A percentile compares a stretch with the other conserved stretches of the same genome.
phyloP scores from a whole-genome alignment of 2,797 vertebrate species.

The Notolabrus celidotus region DNA sequence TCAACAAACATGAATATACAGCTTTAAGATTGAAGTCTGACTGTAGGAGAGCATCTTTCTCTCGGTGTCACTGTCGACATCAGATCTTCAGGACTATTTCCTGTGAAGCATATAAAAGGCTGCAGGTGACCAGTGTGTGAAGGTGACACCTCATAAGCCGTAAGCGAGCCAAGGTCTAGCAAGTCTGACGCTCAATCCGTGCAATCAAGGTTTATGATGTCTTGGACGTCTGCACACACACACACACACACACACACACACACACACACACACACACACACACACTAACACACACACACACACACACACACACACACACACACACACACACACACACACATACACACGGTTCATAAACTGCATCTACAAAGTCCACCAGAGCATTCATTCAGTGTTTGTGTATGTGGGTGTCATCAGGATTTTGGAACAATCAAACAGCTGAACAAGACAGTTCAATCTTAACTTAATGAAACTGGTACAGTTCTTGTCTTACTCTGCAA shows the following conservation, averaged over 20 bases:
- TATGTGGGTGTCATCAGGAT: background rate
- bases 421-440: no score
- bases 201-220: slow-evolving; percentile 53
- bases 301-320: no score
- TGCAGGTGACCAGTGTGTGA: slow-evolving; percentile 21
- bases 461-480: background rate
- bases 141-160: slow-evolving; percentile 46
- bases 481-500: no score
- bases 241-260: no score
- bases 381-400: slow-evolving; percentile 27
- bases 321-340: no score
- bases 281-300: no score
- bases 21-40: no score
- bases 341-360: slow-evolving; percentile 23
- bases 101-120: slow-evolving; percentile 19
- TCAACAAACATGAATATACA: no score
- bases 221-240: slow-evolving; percentile 7
- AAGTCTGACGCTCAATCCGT: slow-evolving; percentile 24
- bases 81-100: no score
- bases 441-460: background rate
- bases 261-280: no score
- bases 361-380: slow-evolving; percentile 11
- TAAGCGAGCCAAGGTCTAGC: slow-evolving; percentile 19
- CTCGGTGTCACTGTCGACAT: no score
- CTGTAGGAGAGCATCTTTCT: no score